These are phyloP conservation scores for Laothoe populi DNA, from an alignment of 2,888 invertebrate genomes.

Conservation along the genomic window DNA sequence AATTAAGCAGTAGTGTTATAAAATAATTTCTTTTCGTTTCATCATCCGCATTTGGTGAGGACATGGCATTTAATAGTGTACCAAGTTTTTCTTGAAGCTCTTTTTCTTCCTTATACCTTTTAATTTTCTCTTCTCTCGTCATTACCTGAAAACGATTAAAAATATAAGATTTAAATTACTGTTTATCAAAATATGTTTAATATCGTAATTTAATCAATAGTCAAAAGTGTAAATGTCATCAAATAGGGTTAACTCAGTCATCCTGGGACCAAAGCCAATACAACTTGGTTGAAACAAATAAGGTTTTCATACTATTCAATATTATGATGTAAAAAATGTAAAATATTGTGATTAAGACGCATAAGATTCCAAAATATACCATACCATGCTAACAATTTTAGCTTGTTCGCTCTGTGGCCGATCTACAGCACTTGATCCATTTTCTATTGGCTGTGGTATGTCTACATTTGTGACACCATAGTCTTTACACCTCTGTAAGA, in stretches of 20 bases:
- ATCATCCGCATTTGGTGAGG: constrained; percentile 88
- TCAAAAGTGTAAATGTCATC: too few relatives aligned
- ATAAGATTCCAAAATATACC: background rate
- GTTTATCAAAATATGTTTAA: background rate
- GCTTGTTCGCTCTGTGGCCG: constrained; percentile 65
- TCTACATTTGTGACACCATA: constrained; percentile 89
- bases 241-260: too few relatives aligned
- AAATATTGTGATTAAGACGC: too few relatives aligned
- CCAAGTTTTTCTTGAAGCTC: constrained; percentile 89
- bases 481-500: constrained; percentile 91
- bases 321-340: too few relatives aligned
- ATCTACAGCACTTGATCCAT: constrained; percentile 39
- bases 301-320: too few relatives aligned
- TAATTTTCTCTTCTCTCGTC: constrained; percentile 91
- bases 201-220: too few relatives aligned
- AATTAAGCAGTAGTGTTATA: constrained; percentile 89
- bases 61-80: constrained; percentile 86
- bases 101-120: constrained; percentile 90
- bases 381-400: constrained; percentile 72
- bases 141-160: constrained; percentile 69
- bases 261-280: too few relatives aligned
- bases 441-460: constrained; percentile 55
- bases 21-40: constrained; percentile 93
- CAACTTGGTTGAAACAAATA: too few relatives aligned
- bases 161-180: background rate